Evolutionary conservation across 2,113 vertebrate species (phyloP).

Genomic region (Ptilorrhoa leucosticta): DNA sequence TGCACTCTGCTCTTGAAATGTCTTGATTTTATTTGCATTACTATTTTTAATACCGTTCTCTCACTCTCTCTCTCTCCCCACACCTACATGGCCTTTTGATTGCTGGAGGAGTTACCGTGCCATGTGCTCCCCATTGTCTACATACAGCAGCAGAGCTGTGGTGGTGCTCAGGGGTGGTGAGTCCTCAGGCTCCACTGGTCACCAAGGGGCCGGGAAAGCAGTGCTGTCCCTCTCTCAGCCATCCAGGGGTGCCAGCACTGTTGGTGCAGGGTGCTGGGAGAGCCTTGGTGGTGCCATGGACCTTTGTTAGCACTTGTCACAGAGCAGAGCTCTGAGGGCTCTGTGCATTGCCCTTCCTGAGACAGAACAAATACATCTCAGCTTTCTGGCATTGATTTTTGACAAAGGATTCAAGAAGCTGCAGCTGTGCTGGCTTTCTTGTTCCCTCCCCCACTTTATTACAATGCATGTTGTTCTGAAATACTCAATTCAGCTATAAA

Average conservation of each 20-base stretch:
- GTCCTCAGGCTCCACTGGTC: background rate
- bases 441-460: slow-evolving; percentile 72
- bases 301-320: slow-evolving; percentile 62
- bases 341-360: slow-evolving; percentile 52
- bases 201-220: background rate
- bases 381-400: slow-evolving; percentile 64
- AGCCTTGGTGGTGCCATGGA: background rate
- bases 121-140: background rate
- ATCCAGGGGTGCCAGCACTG: background rate
- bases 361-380: slow-evolving; percentile 54
- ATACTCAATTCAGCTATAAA: slow-evolving; percentile 88
- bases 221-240: background rate
- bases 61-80: no score
- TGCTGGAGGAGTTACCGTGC: background rate
- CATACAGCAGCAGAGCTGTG: background rate
- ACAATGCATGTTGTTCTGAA: slow-evolving; percentile 84
- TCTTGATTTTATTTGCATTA: background rate
- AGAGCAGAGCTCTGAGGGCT: slow-evolving; percentile 55
- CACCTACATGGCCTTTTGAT: background rate
- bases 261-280: slow-evolving; percentile 13
- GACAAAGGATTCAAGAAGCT: slow-evolving; percentile 69
- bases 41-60: background rate
- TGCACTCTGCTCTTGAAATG: background rate
- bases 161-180: background rate
- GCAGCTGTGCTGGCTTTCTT: slow-evolving; percentile 65